phyloP scores from a whole-genome alignment of 2,888 invertebrate genomes.

The Mythimna albipuncta region DNA sequence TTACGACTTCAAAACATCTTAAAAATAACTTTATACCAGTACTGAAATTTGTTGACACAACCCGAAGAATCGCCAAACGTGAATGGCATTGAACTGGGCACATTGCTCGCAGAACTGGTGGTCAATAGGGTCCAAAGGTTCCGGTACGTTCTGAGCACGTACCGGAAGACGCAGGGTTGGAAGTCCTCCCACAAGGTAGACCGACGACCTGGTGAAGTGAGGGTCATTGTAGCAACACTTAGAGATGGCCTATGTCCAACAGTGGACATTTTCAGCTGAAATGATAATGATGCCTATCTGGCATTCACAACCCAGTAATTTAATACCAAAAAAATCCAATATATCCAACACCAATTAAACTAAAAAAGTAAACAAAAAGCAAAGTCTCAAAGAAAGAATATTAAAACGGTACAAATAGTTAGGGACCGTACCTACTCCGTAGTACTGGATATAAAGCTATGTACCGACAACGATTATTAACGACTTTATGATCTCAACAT shows the following conservation, averaged over 20 bases:
- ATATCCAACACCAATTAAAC: constrained; percentile 28
- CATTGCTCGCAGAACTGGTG: too few species aligned
- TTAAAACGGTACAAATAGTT: constrained; percentile 61
- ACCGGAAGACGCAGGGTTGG: too few species aligned
- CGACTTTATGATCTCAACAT: too few species aligned
- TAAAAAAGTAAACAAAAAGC: constrained; percentile 28
- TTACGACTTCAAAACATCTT: background rate
- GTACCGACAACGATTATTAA: constrained; percentile 33
- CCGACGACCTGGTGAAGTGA: too few species aligned
- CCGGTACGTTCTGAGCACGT: too few species aligned
- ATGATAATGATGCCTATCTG: background rate
- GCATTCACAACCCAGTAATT: background rate
- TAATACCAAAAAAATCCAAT: background rate
- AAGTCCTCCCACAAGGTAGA: too few species aligned
- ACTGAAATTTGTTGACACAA: background rate
- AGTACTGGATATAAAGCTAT: constrained; percentile 61
- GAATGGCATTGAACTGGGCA: too few species aligned
- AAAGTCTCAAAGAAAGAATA: constrained; percentile 48
- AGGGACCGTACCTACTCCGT: constrained; percentile 15
- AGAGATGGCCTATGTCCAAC: too few species aligned
- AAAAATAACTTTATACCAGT: background rate
- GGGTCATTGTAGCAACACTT: too few species aligned
- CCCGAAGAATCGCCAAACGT: too few species aligned
- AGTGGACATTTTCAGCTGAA: too few species aligned
- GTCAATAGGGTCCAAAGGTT: too few species aligned